A percentile compares a stretch with the other conserved stretches of the same genome.
phyloP scores from a whole-genome alignment of 2,113 vertebrate genomes.

The Macheiramphus alcinus region DNA sequence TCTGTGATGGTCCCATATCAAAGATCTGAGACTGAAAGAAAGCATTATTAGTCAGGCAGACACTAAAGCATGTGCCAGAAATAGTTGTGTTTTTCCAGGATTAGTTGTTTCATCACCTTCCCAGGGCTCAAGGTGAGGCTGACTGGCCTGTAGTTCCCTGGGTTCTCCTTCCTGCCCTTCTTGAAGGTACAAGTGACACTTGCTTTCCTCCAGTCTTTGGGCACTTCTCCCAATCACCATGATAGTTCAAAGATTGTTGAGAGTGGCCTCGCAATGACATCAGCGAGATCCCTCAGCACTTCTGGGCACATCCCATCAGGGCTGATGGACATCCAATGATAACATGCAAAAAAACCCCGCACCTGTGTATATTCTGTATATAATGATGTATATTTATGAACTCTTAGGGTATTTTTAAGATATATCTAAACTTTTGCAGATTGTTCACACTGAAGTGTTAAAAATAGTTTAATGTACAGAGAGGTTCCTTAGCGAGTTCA shows the following conservation, averaged over 20 bases:
- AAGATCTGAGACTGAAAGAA: not conserved
- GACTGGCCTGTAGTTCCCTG: not conserved
- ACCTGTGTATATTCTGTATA: not conserved
- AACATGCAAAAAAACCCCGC: fast-evolving
- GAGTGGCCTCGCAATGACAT: not conserved
- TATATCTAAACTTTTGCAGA: not conserved
- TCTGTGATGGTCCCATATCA: not conserved
- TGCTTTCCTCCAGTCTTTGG: not conserved
- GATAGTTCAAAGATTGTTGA: not conserved
- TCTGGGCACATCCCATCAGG: not conserved
- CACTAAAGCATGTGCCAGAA: not conserved
- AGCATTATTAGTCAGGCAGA: not conserved
- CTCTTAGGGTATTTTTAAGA: not conserved
- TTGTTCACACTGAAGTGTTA: not conserved
- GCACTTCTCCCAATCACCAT: fast-evolving
- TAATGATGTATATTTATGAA: not conserved
- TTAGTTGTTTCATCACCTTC: not conserved
- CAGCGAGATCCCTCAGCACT: not conserved
- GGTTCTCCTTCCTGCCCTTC: not conserved
- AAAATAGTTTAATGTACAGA: not conserved
- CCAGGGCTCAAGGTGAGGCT: not conserved
- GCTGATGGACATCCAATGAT: not conserved
- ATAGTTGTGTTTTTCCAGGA: not conserved
- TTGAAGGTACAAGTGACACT: not conserved
- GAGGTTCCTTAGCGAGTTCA: not conserved